A percentile compares a stretch with the other conserved stretches of the same genome.
phyloP scores from a whole-genome alignment of 2,113 vertebrate genomes.

The Oryctolagus cuniculus region mOryCun1.1 NC_091451.1:18058001-18058500 shows the following conservation, averaged over 20 bases:
- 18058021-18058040: conserved; percentile 1
- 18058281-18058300: conserved; percentile 29
- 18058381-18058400: conserved; percentile 69
- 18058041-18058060: not conserved
- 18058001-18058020: not conserved
- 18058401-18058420: conserved; percentile 87
- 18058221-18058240: conserved; percentile 59
- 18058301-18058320: conserved; percentile 62
- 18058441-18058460: conserved; percentile 42
- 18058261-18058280: conserved; percentile 39
- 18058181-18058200: not conserved
- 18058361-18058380: conserved; percentile 76
- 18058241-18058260: conserved; percentile 24
- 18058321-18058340: conserved; percentile 28
- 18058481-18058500: not conserved
- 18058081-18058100: not conserved
- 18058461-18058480: not conserved
- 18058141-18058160: conserved; percentile 65
- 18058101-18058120: not conserved
- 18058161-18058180: conserved; percentile 21
- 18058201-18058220: conserved; percentile 54
- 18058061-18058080: not conserved
- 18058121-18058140: conserved; percentile 55
- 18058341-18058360: conserved; percentile 77
- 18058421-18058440: conserved; percentile 84